These are phyloP conservation scores for Phoxinus dragarum DNA, from an alignment of 2,797 vertebrate species.

Conservation along the genomic window DNA sequence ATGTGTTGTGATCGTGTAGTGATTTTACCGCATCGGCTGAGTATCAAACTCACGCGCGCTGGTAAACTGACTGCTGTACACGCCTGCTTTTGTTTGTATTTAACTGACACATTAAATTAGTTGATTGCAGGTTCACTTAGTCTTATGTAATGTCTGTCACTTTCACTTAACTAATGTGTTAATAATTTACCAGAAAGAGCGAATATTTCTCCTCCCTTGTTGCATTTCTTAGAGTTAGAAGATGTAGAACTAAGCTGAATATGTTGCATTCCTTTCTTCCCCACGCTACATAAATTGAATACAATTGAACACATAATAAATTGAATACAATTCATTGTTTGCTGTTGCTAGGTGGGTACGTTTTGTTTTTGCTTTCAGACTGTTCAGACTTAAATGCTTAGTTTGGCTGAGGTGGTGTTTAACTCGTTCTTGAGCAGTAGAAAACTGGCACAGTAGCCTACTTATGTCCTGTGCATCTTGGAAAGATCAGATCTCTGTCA, in stretches of 20 bases:
- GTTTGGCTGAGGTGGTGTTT: conserved; percentile 34
- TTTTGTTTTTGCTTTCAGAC: conserved; percentile 1
- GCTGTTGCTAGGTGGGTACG: background rate
- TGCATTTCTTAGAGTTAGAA: conserved; percentile 1
- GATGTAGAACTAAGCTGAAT: background rate
- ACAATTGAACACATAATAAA: background rate
- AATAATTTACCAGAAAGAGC: background rate
- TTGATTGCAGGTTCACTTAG: background rate
- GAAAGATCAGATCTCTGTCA: conserved; percentile 50
- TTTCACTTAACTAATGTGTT: background rate
- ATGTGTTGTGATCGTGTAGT: conserved; percentile 1
- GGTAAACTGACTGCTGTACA: conserved; percentile 22
- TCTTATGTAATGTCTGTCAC: background rate
- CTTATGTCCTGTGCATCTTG: conserved; percentile 40
- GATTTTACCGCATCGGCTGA: conserved; percentile 26
- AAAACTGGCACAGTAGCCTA: conserved; percentile 13
- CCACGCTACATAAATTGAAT: background rate
- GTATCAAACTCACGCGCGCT: conserved; percentile 19
- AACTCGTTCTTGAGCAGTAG: conserved; percentile 19
- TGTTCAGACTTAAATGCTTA: conserved; percentile 2
- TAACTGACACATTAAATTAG: background rate
- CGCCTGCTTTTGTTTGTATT: conserved; percentile 23
- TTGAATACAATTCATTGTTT: background rate
- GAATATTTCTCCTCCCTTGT: background rate
- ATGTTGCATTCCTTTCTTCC: background rate